Base-by-base conservation (phyloP, 2,888 invertebrate genomes). In the Cosmorhoe ocellata region DNA sequence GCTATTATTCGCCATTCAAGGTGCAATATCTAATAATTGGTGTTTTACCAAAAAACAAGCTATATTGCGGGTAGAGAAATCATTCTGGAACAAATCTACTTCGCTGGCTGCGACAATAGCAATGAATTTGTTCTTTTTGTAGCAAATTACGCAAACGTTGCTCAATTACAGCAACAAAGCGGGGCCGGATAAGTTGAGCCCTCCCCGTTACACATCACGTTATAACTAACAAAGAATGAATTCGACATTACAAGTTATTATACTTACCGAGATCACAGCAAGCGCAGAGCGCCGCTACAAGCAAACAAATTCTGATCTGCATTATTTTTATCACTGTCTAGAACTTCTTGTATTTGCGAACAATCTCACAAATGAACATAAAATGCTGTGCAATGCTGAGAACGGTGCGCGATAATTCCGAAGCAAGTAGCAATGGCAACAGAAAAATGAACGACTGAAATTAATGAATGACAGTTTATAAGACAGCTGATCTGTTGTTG, bases 231-330 rank as follows among this genome's bases (percentile, higher is more conserved):
- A 79, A 79, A 79, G 76, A 72, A 68, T 45, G 14, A 58, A 67
- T 61, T 64, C 9, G 1, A 22, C 13, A 50, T 32, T 38, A 51
- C 57, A 63, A 62, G 64, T 60, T 66, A 67, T 46, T 28, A n/a
- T 7, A 79, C 88, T 87, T 69, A 89, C 89, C 85, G 28, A 78
- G 58, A 51, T 74, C 67, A 33, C 68, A 67, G 59, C 77, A 71
- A 65, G 82, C 76, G 70, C 81, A 79, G 47, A 86, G 46, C 58
- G 80, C 76, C 12, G 76, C 79, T 53, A 82, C 62, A 41, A 85
- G 60, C 59, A 82, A 72, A 65, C 62, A 81, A 76, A 77, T 71
- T 66, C 72, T 77, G 49, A 79, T 67, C 56, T 71, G 69, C 61
- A 75, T 71, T 87, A 84, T 88, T 69, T 67, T n/a, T 76, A 32